These are phyloP conservation scores for Pissodes strobi DNA, from an alignment of 1,140 invertebrate species.

Conservation along the genomic window DNA sequence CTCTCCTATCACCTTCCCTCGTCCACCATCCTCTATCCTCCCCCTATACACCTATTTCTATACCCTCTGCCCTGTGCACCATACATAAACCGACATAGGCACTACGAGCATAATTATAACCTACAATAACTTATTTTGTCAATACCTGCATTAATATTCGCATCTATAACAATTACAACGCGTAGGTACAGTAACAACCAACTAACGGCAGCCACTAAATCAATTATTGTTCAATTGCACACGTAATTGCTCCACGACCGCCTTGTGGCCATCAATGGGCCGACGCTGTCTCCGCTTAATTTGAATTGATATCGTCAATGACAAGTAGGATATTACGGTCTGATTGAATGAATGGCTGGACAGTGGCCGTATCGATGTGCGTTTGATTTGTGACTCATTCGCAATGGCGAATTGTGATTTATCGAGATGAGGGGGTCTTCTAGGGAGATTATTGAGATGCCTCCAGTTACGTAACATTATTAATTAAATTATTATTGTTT, in stretches of 20 bases:
- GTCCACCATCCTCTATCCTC: too few relatives aligned
- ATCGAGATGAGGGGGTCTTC: not conserved
- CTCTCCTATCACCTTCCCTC: too few relatives aligned
- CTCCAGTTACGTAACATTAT: too few relatives aligned
- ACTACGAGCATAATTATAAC: too few relatives aligned
- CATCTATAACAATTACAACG: slow-evolving; percentile 16
- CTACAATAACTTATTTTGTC: slow-evolving; percentile 11
- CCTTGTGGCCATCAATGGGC: slow-evolving; percentile 27
- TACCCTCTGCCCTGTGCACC: too few relatives aligned
- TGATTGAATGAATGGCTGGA: slow-evolving; percentile 21
- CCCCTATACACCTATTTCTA: too few relatives aligned
- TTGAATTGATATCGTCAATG: slow-evolving; percentile 33
- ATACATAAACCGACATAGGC: too few relatives aligned
- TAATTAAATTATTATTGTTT: slow-evolving; percentile 17
- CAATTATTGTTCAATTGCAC: slow-evolving; percentile 32
- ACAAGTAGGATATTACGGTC: slow-evolving; percentile 19
- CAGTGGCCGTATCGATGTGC: slow-evolving; percentile 13
- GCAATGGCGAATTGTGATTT: not conserved
- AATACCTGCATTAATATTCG: slow-evolving; percentile 12
- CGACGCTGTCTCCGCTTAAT: slow-evolving; percentile 13
- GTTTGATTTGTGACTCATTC: slow-evolving; percentile 14
- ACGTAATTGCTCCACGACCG: slow-evolving; percentile 19
- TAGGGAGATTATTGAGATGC: not conserved
- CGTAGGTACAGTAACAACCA: not conserved
- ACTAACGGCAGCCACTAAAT: slow-evolving; percentile 18